A percentile compares a stretch with the other conserved stretches of the same genome.
Conservation (phyloP, 2,888 invertebrate species). For the Cryptosula pallasiana region DNA sequence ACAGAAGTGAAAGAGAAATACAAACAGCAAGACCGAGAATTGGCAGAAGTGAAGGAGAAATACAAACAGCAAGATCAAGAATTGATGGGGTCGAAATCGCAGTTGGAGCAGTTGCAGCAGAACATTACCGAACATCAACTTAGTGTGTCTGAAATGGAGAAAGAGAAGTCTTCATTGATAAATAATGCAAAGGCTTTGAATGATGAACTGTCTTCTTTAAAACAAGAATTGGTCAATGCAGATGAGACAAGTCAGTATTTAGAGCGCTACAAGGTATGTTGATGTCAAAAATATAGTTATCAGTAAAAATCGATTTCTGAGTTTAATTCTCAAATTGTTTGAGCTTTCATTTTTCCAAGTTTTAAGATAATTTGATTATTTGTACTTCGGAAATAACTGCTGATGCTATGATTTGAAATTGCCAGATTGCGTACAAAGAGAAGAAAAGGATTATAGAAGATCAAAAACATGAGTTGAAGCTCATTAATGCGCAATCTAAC, state of each 20-base stretch:
- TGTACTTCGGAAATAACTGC: not conserved
- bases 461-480: conserved; percentile 3
- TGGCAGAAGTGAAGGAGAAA: no score
- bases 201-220: not conserved
- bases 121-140: not conserved
- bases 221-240: not conserved
- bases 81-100: no score
- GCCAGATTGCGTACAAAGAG: conserved; percentile 16
- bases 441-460: conserved; percentile 15
- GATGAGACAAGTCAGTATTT: not conserved
- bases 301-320: no score
- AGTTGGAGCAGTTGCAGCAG: no score
- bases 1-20: no score
- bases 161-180: not conserved
- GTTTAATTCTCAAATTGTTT: no score
- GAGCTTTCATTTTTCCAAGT: no score
- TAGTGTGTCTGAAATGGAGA: not conserved
- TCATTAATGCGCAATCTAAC: not conserved
- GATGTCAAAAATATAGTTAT: not conserved
- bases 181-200: not conserved
- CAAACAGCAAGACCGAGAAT: no score
- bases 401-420: no score
- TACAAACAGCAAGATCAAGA: no score
- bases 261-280: not conserved
- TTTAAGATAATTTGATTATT: no score